Evolutionary conservation across 1,140 invertebrate species (phyloP).

Genomic region (Conus betulinus): DNA sequence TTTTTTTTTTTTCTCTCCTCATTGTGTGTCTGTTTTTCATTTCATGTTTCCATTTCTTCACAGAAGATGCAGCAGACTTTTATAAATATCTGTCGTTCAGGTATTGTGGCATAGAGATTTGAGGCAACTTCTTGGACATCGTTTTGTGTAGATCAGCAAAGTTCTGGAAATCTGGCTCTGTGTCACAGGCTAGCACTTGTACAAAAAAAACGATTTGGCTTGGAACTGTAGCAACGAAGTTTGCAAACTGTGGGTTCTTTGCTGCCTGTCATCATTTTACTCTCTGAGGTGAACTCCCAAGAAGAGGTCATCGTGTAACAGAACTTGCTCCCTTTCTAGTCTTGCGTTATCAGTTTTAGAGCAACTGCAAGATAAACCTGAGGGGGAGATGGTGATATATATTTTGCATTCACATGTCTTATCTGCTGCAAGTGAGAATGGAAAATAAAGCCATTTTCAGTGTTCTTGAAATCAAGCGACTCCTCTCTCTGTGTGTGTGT

Average conservation of each 20-base stretch:
- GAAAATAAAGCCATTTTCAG: conserved; percentile 7
- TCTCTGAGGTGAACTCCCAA: neutral
- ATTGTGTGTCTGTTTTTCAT: too few species aligned
- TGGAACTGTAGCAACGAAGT: neutral
- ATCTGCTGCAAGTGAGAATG: conserved; percentile 8
- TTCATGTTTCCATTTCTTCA: too few species aligned
- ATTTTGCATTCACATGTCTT: neutral
- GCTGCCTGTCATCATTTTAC: neutral
- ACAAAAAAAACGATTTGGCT: neutral
- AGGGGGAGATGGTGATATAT: too few species aligned
- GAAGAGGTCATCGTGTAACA: neutral
- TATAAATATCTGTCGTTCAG: too few species aligned
- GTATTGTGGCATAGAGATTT: too few species aligned
- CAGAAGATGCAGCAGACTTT: too few species aligned
- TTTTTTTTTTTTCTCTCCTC: too few species aligned
- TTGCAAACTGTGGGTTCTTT: neutral
- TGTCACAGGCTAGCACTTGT: neutral
- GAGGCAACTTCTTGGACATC: too few species aligned
- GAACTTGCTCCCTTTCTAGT: neutral
- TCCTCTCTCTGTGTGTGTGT: neutral
- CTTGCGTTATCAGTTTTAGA: neutral
- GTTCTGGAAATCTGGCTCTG: too few species aligned
- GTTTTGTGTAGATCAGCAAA: too few species aligned
- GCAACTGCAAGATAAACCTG: too few species aligned
- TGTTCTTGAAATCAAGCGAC: neutral